Base-by-base conservation (phyloP, 2,113 vertebrate genomes). In the Cottus gobio region DNA sequence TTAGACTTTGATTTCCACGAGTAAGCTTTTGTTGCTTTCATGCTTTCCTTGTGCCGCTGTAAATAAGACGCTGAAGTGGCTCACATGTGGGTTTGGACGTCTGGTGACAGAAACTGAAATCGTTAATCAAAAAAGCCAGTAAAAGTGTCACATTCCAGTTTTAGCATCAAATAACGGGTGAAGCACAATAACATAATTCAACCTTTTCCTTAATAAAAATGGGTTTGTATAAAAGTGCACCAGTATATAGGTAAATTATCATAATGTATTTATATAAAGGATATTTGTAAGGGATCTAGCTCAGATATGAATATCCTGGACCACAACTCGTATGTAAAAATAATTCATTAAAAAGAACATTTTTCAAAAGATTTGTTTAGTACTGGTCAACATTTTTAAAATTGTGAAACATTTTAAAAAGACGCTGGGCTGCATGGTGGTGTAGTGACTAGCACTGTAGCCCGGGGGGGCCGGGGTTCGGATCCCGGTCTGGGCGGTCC, bases 1-100 rank as follows among this genome's bases (percentile, higher is more conserved):
- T 84, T 42, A 48, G 3, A 64, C 12, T 58, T 69, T 57, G 34
- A n/a, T 64, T 63, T 46, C 36, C 22, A 36, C 24, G 36, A 20
- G 26, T 8, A 4, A n/a, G 24, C 34, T 44, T 31, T 44, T 4
- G 20, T n/a, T 34, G 8, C 6, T 44, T 44, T 16, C 42, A 46
- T 22, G 4, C 36, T 20, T 22, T 26, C 15, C 39, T 37, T 12
- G 5, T 54, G 20, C 5, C 3, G 11, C 12, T 12, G 7, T 20
- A 2, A n/a, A 58, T 57, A 20, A 5, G 7, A 8, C 20, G 22
- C 46, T 8, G 20, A 10, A 44, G 34, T 18, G 20, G 22, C 44
- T 31, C 5, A 5, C 18, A 5, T 31, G 37, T 56, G 22, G 0
- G 10, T 31, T 16, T 60, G 24, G 11, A 15, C 8, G 18, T 16